Evolutionary conservation across 2,113 vertebrate genomes (phyloP).

Genomic region (Tinamus guttatus): DNA sequence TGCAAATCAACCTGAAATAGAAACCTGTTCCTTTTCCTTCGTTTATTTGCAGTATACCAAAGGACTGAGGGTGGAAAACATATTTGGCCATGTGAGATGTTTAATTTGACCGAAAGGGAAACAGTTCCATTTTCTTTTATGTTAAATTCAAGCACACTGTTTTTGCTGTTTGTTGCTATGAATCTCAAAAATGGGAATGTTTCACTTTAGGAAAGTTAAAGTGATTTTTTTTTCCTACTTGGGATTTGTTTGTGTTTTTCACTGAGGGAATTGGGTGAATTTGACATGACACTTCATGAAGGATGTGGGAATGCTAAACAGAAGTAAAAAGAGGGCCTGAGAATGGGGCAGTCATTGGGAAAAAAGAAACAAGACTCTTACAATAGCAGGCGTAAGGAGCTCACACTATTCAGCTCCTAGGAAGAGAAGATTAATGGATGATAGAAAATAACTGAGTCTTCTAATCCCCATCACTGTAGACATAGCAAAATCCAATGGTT

Average conservation of each 20-base stretch:
- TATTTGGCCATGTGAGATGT: background rate
- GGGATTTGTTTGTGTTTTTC: constrained; percentile 49
- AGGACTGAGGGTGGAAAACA: background rate
- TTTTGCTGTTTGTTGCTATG: background rate
- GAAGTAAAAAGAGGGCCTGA: constrained; percentile 27
- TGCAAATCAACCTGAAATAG: background rate
- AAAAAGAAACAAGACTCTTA: constrained; percentile 1
- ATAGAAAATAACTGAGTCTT: background rate
- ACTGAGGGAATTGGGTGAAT: constrained; percentile 14
- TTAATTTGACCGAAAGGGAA: constrained; percentile 22
- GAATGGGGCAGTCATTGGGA: constrained; percentile 32
- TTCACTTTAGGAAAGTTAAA: background rate
- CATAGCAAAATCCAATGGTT: background rate
- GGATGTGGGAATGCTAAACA: constrained; percentile 48
- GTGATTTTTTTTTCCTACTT: background rate
- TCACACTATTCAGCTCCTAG: background rate
- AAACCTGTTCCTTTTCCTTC: background rate
- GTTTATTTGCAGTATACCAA: constrained; percentile 14
- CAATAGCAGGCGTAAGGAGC: background rate
- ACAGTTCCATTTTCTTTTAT: background rate
- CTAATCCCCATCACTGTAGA: background rate
- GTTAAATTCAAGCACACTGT: background rate
- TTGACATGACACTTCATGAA: constrained; percentile 56
- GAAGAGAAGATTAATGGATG: background rate
- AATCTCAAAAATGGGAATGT: background rate